Evolutionary conservation across 2,113 vertebrate genomes (phyloP).

Genomic region (Rhinopomastus cyanomelas): DNA sequence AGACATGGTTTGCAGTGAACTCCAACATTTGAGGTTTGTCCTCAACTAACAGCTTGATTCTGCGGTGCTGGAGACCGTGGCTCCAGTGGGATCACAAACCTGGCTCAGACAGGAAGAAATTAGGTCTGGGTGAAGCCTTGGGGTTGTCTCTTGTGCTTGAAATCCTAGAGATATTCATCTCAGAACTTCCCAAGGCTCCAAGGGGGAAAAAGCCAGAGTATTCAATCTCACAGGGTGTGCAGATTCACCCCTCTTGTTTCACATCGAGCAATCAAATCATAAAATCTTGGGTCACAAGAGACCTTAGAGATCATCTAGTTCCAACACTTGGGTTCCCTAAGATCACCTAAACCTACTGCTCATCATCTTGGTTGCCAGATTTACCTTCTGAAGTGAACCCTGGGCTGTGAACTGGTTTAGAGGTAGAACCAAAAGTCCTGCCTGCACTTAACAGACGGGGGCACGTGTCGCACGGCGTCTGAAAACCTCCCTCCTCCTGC

Average conservation of each 20-base stretch:
- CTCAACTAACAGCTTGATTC: not conserved
- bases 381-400: too few relatives aligned
- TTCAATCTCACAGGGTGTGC: not conserved
- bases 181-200: not conserved
- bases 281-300: too few relatives aligned
- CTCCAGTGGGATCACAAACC: not conserved
- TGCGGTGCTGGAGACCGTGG: rapidly evolving
- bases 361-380: too few relatives aligned
- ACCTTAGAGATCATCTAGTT: too few relatives aligned
- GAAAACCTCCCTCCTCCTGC: not conserved
- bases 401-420: not conserved
- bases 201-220: not conserved
- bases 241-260: not conserved
- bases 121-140: not conserved
- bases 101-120: rapidly evolving
- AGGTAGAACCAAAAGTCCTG: not conserved
- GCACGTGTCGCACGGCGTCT: not conserved
- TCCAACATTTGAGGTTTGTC: not conserved
- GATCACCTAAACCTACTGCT: too few relatives aligned
- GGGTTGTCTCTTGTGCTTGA: not conserved
- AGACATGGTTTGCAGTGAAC: not conserved
- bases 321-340: too few relatives aligned
- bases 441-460: not conserved
- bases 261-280: not conserved
- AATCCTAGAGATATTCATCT: not conserved